Conservation (phyloP, 2,113 vertebrate species). For the Catharus fuscescens region DNA sequence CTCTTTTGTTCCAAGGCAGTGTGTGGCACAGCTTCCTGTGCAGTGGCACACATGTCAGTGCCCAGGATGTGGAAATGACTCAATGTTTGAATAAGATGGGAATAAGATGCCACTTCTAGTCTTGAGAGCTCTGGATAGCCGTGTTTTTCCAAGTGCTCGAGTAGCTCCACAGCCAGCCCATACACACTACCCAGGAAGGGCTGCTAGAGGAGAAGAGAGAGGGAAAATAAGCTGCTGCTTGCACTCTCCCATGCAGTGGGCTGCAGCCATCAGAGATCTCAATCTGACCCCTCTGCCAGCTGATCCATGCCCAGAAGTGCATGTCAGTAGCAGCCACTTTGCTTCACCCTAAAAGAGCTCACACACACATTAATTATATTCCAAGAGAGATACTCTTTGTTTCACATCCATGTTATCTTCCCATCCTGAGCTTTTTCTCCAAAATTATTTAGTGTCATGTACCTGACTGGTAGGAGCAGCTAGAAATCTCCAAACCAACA, state of each 20-base stretch:
- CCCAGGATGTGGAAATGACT: neutral
- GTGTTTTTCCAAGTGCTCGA: neutral
- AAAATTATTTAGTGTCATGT: neutral
- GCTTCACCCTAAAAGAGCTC: neutral
- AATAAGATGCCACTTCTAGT: neutral
- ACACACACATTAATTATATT: neutral
- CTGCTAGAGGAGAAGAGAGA: neutral
- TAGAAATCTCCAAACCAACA: neutral
- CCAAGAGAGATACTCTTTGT: neutral
- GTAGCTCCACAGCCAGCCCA: neutral
- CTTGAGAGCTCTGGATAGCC: neutral
- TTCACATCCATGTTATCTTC: neutral
- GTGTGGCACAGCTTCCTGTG: neutral
- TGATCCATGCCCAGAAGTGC: neutral
- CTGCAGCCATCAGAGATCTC: neutral
- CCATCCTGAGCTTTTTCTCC: neutral
- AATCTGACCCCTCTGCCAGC: neutral
- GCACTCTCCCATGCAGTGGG: fast-evolving
- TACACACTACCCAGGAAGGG: neutral
- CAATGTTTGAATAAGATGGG: neutral
- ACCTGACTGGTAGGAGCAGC: neutral
- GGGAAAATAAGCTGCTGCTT: neutral
- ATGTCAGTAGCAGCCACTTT: neutral
- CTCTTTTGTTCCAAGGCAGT: neutral
- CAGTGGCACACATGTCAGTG: neutral